phyloP scores from a whole-genome alignment of 2,113 vertebrate species.

The Bubo bubo region DNA sequence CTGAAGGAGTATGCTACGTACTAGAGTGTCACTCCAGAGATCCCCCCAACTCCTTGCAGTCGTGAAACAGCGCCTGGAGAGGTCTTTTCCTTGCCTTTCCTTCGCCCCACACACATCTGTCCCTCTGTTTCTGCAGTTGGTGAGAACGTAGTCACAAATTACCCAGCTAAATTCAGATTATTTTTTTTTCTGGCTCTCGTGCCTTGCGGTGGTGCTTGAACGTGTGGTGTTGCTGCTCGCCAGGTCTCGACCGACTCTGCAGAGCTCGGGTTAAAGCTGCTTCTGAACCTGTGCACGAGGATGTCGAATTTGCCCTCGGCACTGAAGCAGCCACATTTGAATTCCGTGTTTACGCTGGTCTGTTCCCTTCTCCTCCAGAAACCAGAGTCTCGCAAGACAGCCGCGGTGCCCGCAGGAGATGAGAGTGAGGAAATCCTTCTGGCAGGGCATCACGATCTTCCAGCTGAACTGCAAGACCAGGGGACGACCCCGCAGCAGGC shows the following conservation, averaged over 20 bases:
- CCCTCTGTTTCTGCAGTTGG: not conserved
- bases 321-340: not conserved
- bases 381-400: not conserved
- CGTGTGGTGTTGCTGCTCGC: not conserved
- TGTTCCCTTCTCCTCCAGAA: constrained; percentile 33
- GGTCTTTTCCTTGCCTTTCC: not conserved
- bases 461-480: constrained; percentile 69
- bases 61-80: not conserved
- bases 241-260: not conserved
- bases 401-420: not conserved
- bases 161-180: not conserved
- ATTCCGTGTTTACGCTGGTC: not conserved
- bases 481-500: not conserved
- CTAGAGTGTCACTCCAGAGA: not conserved
- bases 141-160: not conserved
- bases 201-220: not conserved
- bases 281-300: rapidly evolving
- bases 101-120: not conserved
- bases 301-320: not conserved
- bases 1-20: not conserved
- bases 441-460: constrained; percentile 67
- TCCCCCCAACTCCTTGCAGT: not conserved
- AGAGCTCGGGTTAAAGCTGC: not conserved
- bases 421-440: constrained; percentile 47
- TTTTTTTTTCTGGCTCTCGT: not conserved